phyloP scores from a whole-genome alignment of 2,888 invertebrate genomes.

The Melanchra persicariae region DNA sequence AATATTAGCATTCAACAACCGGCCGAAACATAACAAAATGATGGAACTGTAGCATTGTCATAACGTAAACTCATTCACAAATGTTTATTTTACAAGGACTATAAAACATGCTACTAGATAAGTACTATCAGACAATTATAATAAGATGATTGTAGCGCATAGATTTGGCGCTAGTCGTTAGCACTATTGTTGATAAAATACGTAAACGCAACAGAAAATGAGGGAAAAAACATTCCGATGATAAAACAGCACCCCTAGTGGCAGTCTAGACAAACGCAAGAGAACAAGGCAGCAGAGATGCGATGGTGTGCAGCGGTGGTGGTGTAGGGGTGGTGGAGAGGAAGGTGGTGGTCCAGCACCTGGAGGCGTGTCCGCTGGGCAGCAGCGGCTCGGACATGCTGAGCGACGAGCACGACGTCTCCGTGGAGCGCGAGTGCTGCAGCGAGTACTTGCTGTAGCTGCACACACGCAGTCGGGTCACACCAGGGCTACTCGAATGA shows the following conservation, averaged over 20 bases:
- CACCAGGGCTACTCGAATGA: constrained; percentile 28
- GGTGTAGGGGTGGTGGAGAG: neutral
- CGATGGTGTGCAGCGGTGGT: constrained; percentile 21
- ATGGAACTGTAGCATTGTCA: constrained; percentile 7
- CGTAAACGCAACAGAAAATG: constrained; percentile 36
- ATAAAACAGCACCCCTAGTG: constrained; percentile 17
- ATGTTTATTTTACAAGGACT: constrained; percentile 14
- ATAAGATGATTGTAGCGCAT: neutral
- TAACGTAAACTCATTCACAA: neutral
- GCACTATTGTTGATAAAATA: neutral
- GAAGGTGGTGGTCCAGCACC: constrained; percentile 61
- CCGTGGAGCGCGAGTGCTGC: constrained; percentile 87
- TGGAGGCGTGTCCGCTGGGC: constrained; percentile 78
- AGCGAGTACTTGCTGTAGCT: constrained; percentile 88
- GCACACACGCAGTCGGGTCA: constrained; percentile 51
- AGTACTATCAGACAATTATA: neutral
- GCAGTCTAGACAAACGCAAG: constrained; percentile 13
- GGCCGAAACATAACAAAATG: neutral
- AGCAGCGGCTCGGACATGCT: constrained; percentile 67
- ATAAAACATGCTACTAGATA: constrained; percentile 36
- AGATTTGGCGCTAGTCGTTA: constrained; percentile 16
- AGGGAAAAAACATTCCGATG: constrained; percentile 36
- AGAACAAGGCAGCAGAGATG: too few relatives aligned
- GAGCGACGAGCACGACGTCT: constrained; percentile 83
- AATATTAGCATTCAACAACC: neutral